Evolutionary conservation across 2,888 invertebrate genomes (phyloP).

Genomic region (Rugalucina vietnamica): DNA sequence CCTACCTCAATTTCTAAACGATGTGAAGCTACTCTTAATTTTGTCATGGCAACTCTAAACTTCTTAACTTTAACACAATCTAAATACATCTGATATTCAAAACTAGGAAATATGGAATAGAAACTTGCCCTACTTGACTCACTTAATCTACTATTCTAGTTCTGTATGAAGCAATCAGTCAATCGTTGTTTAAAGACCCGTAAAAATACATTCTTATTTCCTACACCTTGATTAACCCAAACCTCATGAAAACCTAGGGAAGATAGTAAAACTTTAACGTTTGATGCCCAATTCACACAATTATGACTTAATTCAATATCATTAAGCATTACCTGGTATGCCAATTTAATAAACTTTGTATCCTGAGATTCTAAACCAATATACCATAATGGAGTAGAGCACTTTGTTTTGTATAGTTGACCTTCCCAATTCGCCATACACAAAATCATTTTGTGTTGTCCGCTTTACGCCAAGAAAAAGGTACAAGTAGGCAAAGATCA

Average conservation of each 20-base stretch:
- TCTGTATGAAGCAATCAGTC: background rate
- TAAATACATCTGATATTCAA: too few relatives aligned
- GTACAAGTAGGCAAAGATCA: too few relatives aligned
- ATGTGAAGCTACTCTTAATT: too few relatives aligned
- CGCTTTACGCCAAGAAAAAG: background rate
- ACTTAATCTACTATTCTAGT: background rate
- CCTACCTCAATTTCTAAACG: too few relatives aligned
- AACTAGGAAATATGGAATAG: too few relatives aligned
- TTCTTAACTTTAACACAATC: too few relatives aligned
- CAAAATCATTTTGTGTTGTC: background rate
- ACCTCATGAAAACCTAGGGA: background rate
- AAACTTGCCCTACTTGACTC: background rate
- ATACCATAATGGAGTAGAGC: too few relatives aligned
- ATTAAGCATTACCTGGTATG: background rate
- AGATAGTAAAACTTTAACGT: background rate
- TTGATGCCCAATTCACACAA: background rate
- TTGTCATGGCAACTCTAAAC: too few relatives aligned
- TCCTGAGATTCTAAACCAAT: background rate
- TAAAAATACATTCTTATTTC: background rate
- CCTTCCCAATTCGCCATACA: too few relatives aligned
- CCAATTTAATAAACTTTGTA: background rate
- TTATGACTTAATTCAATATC: background rate
- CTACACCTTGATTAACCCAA: background rate
- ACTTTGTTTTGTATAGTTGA: too few relatives aligned
- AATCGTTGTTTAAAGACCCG: background rate